Evolutionary conservation across 2,888 invertebrate species (phyloP), one percentile per base, ranked within the genome.

Genomic region (Eumerus sabulonum): DNA sequence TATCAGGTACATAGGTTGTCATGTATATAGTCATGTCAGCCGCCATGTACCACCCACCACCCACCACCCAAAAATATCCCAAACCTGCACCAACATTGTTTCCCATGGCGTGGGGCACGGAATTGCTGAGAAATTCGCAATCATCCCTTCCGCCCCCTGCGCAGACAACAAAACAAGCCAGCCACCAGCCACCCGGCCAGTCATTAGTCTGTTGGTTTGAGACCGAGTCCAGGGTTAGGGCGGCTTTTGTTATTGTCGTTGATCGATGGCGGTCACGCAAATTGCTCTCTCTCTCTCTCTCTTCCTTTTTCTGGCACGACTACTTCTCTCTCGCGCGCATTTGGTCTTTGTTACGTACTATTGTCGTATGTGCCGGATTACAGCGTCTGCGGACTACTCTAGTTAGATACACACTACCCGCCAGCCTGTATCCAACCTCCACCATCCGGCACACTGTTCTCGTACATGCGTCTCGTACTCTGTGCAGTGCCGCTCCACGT

Each of bases 201-300:
- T 53, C 19, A 27, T 27, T 27, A 27, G 27, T 27, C 27, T 2
- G 27, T 27, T 7, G 27, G 27, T n/a, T n/a, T 27, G 27, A 27
- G 27, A 4, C 27, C 7, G 27, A 27, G 27, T 27, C 17, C 19
- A 14, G 44, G 42, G 45, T 63, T 59, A 50, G 74, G 68, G 50
- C 64, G 71, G 63, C 81, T 76, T 71, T 62, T 76, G 67, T 67
- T 82, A 72, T 82, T 81, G 82, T 76, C 83, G 73, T 81, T 83
- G 82, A 83, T 82, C 83, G 82, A 83, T 83, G 82, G 72, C 70
- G 77, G 82, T 82, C 82, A 83, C 82, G 82, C 77, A 83, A 82
- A 79, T 71, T 60, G 73, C 71, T 64, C 40, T 45, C 64, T 70
- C 48, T 59, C 36, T 44, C 16, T 38, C 36, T 19, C 9, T 51